Percentiles rank a stretch among this genome's conserved stretches.
phyloP scores from a whole-genome alignment of 2,797 vertebrate genomes.

The Toxotes lorentzi region DNA sequence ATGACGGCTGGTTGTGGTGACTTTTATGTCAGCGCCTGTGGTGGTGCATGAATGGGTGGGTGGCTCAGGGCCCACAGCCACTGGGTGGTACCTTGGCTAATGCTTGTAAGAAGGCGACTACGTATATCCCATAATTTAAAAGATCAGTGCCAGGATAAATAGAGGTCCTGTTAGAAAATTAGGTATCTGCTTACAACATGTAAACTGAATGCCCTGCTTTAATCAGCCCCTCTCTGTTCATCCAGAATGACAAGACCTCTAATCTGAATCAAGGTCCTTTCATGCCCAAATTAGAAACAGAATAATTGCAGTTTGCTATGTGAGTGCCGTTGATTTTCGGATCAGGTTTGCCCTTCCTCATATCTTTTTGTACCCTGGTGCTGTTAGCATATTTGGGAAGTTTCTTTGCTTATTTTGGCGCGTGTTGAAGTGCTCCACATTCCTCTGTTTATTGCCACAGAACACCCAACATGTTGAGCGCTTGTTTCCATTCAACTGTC shows the following conservation, averaged over 20 bases:
- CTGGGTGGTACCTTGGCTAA: slow-evolving; percentile 72
- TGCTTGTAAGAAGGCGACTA: slow-evolving; percentile 47
- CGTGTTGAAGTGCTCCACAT: slow-evolving; percentile 58
- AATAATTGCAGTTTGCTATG: slow-evolving; percentile 47
- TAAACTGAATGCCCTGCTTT: slow-evolving; percentile 45
- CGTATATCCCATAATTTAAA: slow-evolving; percentile 68
- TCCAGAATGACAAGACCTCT: slow-evolving; percentile 53
- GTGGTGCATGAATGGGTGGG: slow-evolving; percentile 54
- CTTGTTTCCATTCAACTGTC: slow-evolving; percentile 48
- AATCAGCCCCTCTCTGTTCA: slow-evolving; percentile 31
- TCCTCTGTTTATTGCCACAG: slow-evolving; percentile 70
- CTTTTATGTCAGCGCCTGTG: slow-evolving; percentile 61
- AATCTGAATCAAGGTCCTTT: slow-evolving; percentile 54
- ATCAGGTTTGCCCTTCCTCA: slow-evolving; percentile 20
- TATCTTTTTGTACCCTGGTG: slow-evolving; percentile 42
- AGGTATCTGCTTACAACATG: slow-evolving; percentile 48
- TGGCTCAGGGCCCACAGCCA: slow-evolving; percentile 47
- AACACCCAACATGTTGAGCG: slow-evolving; percentile 55
- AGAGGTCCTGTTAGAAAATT: slow-evolving; percentile 55
- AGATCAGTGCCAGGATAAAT: slow-evolving; percentile 63
- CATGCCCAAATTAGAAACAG: slow-evolving; percentile 50
- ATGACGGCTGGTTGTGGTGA: slow-evolving; percentile 61
- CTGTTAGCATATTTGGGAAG: slow-evolving; percentile 48
- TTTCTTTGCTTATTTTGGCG: slow-evolving; percentile 67
- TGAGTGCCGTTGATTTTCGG: slow-evolving; percentile 32